These are phyloP conservation scores for Symphodus melops DNA, from an alignment of 2,113 vertebrate genomes.

Conservation along the genomic window DNA sequence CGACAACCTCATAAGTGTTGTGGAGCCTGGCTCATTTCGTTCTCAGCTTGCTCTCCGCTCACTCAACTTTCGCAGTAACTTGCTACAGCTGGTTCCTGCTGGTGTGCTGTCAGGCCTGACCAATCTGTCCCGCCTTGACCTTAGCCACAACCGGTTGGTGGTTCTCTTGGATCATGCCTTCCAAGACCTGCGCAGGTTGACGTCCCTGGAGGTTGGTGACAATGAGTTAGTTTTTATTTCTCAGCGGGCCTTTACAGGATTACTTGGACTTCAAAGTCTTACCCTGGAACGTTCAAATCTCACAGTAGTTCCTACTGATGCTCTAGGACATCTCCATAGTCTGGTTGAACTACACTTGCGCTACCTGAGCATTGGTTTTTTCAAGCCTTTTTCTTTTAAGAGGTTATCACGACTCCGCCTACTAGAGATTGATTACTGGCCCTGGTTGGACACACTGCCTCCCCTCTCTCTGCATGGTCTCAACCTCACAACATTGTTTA, in stretches of 20 bases:
- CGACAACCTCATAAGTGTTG: conserved; percentile 92
- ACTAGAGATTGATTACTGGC: conserved; percentile 94
- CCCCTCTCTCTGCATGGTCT: conserved; percentile 92
- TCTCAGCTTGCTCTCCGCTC: conserved; percentile 91
- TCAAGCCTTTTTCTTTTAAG: conserved; percentile 92
- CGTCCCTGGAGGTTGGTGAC: conserved; percentile 93
- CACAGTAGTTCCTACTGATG: conserved; percentile 86
- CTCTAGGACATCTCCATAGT: conserved; percentile 79
- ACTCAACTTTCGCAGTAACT: conserved; percentile 93
- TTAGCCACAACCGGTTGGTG: conserved; percentile 97
- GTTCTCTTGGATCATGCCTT: conserved; percentile 98
- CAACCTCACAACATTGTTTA: conserved; percentile 93
- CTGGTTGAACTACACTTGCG: conserved; percentile 77
- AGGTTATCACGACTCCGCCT: conserved; percentile 90
- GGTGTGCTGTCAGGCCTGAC: conserved; percentile 94
- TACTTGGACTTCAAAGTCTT: conserved; percentile 91
- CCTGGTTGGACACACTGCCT: conserved; percentile 91
- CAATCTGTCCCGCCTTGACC: conserved; percentile 94
- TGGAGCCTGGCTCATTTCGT: conserved; percentile 94
- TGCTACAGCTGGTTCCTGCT: conserved; percentile 91
- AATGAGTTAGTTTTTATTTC: conserved; percentile 97
- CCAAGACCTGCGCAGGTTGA: conserved; percentile 93
- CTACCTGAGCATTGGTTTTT: conserved; percentile 80
- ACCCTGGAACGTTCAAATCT: conserved; percentile 96
- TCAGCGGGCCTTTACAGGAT: conserved; percentile 93